Percentiles rank a stretch among this genome's conserved stretches.
Evolutionary conservation across 1,140 invertebrate genomes (phyloP).

Genomic region (Philotrypesis tridentata): DNA sequence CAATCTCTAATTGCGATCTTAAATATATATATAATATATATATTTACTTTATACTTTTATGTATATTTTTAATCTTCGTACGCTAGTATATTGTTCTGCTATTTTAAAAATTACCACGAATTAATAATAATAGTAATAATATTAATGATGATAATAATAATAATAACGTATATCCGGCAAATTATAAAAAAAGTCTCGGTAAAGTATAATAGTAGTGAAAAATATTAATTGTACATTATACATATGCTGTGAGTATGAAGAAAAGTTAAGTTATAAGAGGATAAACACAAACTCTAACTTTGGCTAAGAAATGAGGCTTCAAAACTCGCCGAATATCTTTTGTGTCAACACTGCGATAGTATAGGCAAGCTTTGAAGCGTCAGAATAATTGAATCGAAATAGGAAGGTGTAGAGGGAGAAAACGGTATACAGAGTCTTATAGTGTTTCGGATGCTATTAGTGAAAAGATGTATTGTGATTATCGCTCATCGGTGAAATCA

Average conservation of each 20-base stretch:
- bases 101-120: conserved; percentile 69
- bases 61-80: conserved; percentile 70
- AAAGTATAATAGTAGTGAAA: conserved; percentile 44
- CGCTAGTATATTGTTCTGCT: conserved; percentile 70
- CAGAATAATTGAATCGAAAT: not conserved
- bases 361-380: not conserved
- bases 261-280: conserved; percentile 22
- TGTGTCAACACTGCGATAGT: not conserved
- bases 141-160: conserved; percentile 63
- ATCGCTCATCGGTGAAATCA: conserved; percentile 53
- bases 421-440: not conserved
- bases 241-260: conserved; percentile 47
- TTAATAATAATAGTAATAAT: conserved; percentile 65
- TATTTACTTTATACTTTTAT: conserved; percentile 62
- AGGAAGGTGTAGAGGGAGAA: not conserved
- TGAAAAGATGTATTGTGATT: conserved; percentile 50
- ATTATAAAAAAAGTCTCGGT: conserved; percentile 50
- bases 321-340: conserved; percentile 35
- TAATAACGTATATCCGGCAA: conserved; percentile 53
- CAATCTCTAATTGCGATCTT: conserved; percentile 68
- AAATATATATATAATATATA: conserved; percentile 63
- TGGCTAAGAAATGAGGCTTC: conserved; percentile 68
- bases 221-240: conserved; percentile 54
- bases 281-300: conserved; percentile 67
- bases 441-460: not conserved